Percentiles rank a stretch among this genome's conserved stretches.
These are phyloP conservation scores for Ariopsis seemanni DNA, from an alignment of 2,113 vertebrate genomes.

Conservation along the genomic window DNA sequence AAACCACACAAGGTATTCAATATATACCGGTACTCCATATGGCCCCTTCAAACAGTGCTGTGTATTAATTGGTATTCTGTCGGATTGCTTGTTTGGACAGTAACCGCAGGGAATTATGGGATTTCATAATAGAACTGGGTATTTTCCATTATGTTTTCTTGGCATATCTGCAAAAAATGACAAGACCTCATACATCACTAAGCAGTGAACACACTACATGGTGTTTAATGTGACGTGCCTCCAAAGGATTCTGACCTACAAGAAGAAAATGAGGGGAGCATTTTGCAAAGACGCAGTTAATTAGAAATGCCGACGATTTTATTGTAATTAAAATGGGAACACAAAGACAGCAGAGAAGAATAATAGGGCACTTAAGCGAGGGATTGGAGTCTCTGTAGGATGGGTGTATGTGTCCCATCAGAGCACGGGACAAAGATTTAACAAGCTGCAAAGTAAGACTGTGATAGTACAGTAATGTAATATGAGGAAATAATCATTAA, in stretches of 20 bases:
- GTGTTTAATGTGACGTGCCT: neutral
- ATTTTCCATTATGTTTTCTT: neutral
- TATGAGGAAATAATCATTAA: too few species aligned
- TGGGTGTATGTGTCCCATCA: neutral
- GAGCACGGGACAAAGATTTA: neutral
- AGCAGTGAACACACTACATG: neutral
- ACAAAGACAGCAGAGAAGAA: slow-evolving; percentile 46
- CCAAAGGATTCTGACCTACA: slow-evolving; percentile 20
- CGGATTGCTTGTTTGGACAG: neutral
- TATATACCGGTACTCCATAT: neutral
- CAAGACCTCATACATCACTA: neutral
- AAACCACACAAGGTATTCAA: neutral
- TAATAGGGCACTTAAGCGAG: slow-evolving; percentile 54
- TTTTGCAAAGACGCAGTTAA: slow-evolving; percentile 30
- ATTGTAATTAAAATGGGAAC: slow-evolving; percentile 62
- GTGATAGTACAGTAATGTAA: neutral
- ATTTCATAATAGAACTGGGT: neutral
- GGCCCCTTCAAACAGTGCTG: neutral
- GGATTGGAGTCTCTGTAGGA: neutral
- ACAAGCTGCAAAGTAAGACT: neutral
- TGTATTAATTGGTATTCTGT: neutral
- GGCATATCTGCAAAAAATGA: neutral
- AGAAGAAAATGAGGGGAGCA: neutral
- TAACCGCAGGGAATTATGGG: slow-evolving; percentile 3
- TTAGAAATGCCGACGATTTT: slow-evolving; percentile 46